Evolutionary conservation across 2,888 invertebrate species (phyloP), one percentile per base, ranked within the genome.

Genomic region (Oscheius myriophilus): DNA sequence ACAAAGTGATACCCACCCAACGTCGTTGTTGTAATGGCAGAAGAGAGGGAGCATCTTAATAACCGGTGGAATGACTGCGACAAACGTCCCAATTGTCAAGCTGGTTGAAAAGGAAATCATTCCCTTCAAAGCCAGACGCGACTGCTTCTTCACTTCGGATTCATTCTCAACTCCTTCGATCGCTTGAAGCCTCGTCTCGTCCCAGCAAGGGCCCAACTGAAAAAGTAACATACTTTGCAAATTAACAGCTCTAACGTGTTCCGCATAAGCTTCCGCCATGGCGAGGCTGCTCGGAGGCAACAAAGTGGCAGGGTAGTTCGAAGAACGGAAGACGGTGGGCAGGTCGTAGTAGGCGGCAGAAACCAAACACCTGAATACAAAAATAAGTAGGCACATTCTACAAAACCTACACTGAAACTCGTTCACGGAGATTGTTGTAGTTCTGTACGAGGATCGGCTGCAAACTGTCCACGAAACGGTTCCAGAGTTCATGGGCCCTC

Each of bases 371-470:
- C 89, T 75, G n/a, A 16, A 12, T 6, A 57, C 6, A 41, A 39
- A 6, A 25, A n/a, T 33, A 3, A 21, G 4, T 21, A 26, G 33
- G n/a, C 4, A 4, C 2, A 9, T 18, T 3, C 7, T 4, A 55
- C 9, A 43, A 25, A 49, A 49, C 59, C 58, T 59, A 91, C 91
- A 91, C 91, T 79, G 92, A 92, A 21, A 94, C 89, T 58, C 92
- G 90, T 80, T 92, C 92, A 6, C 95, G 89, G 6, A 95, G 91
- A 86, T 92, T 93, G 86, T 94, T 93, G 87, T 93, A 94, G 0
- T 92, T 91, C 88, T 93, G 93, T 9, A 91, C 71, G 21, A 67
- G 57, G 89, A 25, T 93, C 88, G 81, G 92, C 90, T 72, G 91
- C 90, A 59, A 88, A 87, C 49, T 91, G 86, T 83, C 90, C 89